phyloP scores from a whole-genome alignment of 2,797 vertebrate species.

The Cichlasoma orientale region DNA sequence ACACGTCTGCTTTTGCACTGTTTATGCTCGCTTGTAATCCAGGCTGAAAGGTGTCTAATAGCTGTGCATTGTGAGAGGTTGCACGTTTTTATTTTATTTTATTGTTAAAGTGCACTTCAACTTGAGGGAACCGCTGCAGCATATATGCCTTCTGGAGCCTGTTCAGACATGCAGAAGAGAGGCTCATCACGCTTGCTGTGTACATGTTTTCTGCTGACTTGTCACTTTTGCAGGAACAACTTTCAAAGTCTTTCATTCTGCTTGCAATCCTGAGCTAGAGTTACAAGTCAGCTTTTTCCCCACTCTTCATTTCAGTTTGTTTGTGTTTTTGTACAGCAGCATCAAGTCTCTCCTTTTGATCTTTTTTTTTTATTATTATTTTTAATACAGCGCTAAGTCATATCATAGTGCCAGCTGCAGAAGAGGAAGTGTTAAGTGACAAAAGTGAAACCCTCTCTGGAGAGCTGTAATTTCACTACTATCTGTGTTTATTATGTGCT shows the following conservation, averaged over 20 bases:
- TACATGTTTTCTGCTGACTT: constrained; percentile 49
- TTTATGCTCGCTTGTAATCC: background rate
- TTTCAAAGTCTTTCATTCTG: constrained; percentile 10
- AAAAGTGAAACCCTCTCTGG: background rate
- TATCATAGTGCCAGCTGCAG: background rate
- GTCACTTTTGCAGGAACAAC: constrained; percentile 19
- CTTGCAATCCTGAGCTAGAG: constrained; percentile 35
- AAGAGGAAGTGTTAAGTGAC: background rate
- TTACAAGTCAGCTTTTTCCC: constrained; percentile 17
- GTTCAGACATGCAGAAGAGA: constrained; percentile 49
- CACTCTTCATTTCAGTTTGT: background rate
- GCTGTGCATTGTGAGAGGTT: background rate
- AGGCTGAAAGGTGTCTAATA: background rate
- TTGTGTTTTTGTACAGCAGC: background rate
- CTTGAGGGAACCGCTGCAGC: background rate
- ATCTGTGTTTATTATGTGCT: background rate
- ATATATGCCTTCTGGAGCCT: constrained; percentile 1
- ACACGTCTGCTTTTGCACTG: background rate
- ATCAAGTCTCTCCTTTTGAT: constrained; percentile 20
- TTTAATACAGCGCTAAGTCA: constrained; percentile 11
- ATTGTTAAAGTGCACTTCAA: background rate
- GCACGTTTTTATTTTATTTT: background rate
- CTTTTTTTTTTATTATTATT: background rate
- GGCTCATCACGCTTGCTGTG: background rate
- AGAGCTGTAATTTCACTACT: background rate